These are phyloP conservation scores for Anorthoa munda DNA, from an alignment of 2,888 invertebrate species.

Conservation along the genomic window DNA sequence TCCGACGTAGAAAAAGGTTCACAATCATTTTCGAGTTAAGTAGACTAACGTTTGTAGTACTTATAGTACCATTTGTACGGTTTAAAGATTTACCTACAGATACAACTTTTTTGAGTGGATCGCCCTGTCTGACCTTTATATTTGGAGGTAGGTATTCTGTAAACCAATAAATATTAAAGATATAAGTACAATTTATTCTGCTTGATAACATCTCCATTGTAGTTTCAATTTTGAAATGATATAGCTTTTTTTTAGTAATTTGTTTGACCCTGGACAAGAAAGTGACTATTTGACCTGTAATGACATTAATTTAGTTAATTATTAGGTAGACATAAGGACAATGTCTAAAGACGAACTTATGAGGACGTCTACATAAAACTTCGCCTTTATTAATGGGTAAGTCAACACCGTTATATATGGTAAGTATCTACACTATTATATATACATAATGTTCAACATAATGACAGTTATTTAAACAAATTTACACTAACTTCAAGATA, in stretches of 20 bases:
- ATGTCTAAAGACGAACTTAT: neutral
- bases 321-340: neutral
- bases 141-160: neutral
- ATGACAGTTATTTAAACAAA: neutral
- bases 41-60: conserved; percentile 26
- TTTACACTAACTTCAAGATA: neutral
- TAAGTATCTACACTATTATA: conserved; percentile 4
- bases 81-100: conserved; percentile 21
- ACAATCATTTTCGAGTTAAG: conserved; percentile 38
- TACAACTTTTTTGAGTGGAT: conserved; percentile 19
- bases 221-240: neutral
- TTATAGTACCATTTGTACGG: conserved; percentile 23
- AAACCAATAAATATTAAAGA: neutral
- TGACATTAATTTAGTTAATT: neutral
- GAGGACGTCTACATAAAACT: neutral
- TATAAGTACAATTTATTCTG: neutral
- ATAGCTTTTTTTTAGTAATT: neutral
- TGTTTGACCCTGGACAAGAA: neutral
- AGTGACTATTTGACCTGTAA: neutral
- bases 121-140: conserved; percentile 30
- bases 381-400: neutral
- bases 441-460: conserved; percentile 3
- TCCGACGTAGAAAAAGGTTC: conserved; percentile 29
- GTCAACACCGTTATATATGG: neutral
- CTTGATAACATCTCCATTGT: conserved; percentile 5